Base-by-base conservation (phyloP, 2,888 invertebrate genomes). In the Nemotelus pantherinus region DNA sequence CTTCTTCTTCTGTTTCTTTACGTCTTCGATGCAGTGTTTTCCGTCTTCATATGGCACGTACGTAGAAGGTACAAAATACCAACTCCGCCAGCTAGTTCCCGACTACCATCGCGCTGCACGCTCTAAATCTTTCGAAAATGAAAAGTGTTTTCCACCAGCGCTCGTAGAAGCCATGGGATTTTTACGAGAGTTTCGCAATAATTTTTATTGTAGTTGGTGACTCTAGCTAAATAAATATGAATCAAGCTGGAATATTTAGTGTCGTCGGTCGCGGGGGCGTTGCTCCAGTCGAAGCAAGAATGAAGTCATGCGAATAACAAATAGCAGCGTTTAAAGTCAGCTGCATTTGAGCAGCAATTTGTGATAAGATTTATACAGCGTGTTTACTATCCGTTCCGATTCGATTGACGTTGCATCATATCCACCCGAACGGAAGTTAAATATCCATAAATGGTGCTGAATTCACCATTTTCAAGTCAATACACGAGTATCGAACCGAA, bases 71-170 rank as follows among this genome's bases (percentile, higher is more conserved):
- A 25, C 25, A 25, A 63, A 57, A 43, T 43, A 63, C 63, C 10
- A 25, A 57, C 10, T 10, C 57, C 57, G 57, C 57, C 43, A 41
- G 41, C 3, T 43, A 5, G 9, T 63, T 63, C 41, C 43, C 41
- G 41, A 2, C 1, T 63, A 39, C 63, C 41, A 4, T 63, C 9
- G 6, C 63, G 10, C 63, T 63, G 5, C 1, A 25, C 5, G 58
- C 25, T 63, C 63, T 63, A 63, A 63, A 63, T 63, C 63, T 63
- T 63, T 39, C 43, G 63, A 63, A 63, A 63, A 63, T 63, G 63
- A 63, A 63, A 63, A 63, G 63, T 63, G 63, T 63, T 63, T 41
- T 63, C 63, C 43, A 5, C 63, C 25, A 25, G 43, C 41, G 63
- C 43, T 25, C n/a, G 9, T 39, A 43, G 43, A 41, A 41, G 43